phyloP scores from a whole-genome alignment of 2,888 invertebrate species.

The Flabesymbios commensalis region DNA sequence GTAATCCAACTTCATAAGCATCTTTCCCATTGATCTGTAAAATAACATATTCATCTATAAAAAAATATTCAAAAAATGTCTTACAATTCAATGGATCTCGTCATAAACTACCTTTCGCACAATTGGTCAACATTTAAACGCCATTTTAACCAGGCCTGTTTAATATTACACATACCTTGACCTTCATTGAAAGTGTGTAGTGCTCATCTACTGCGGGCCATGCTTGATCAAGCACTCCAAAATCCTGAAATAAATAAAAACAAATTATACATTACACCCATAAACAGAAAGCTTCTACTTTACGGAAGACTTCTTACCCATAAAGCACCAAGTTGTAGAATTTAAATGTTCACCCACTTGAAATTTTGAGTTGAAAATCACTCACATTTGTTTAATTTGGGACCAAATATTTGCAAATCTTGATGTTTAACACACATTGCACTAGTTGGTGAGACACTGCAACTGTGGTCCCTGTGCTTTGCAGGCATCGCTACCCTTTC shows the following conservation, averaged over 20 bases:
- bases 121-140: not conserved
- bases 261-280: too few species aligned
- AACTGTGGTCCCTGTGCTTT: too few species aligned
- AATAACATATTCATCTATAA: not conserved
- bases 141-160: not conserved
- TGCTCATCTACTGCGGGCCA: conserved; percentile 52
- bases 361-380: too few species aligned
- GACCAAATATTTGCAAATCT: too few species aligned
- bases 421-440: too few species aligned
- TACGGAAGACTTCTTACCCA: too few species aligned
- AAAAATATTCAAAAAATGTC: not conserved
- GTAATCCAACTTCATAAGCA: conserved; percentile 15
- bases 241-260: conserved; percentile 2
- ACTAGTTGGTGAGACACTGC: too few species aligned
- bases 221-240: conserved; percentile 39
- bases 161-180: conserved; percentile 43
- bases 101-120: not conserved
- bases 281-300: too few species aligned
- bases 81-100: not conserved
- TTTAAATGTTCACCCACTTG: too few species aligned
- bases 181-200: conserved; percentile 37
- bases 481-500: too few species aligned
- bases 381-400: too few species aligned
- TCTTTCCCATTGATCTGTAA: conserved; percentile 23
- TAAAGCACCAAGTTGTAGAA: too few species aligned